Evolutionary conservation across 2,113 vertebrate genomes (phyloP).

Genomic region (Anhinga rufa): DNA sequence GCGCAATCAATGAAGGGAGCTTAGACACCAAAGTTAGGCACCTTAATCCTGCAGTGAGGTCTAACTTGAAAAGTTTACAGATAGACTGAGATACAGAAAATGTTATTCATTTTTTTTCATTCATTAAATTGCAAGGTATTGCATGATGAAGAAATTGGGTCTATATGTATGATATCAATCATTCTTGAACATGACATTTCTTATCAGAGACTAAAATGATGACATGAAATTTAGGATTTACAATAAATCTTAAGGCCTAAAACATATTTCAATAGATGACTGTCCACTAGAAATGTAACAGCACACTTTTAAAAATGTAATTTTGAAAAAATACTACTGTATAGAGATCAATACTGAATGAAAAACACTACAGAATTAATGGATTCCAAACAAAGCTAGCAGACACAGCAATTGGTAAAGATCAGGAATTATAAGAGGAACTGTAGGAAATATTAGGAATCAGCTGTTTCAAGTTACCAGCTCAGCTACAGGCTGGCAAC

Average conservation of each 20-base stretch:
- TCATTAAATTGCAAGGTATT: not conserved
- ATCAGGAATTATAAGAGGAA: not conserved
- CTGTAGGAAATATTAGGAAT: not conserved
- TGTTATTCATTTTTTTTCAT: not conserved
- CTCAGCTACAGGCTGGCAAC: not conserved
- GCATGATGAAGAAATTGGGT: not conserved
- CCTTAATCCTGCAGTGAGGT: not conserved
- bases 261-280: not conserved
- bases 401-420: not conserved
- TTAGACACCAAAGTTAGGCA: not conserved
- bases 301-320: not conserved
- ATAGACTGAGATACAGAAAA: not conserved
- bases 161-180: not conserved
- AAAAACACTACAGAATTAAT: not conserved
- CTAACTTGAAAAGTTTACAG: not conserved
- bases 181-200: not conserved
- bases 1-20: not conserved
- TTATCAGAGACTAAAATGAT: not conserved
- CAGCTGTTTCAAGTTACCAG: not conserved
- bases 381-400: not conserved
- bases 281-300: not conserved
- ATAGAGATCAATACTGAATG: not conserved
- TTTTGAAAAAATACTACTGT: not conserved
- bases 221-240: not conserved
- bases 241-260: not conserved